Percentiles rank a stretch among this genome's conserved stretches.
Conservation (phyloP, 2,797 vertebrate species). For the Brachymystax lenok region DNA sequence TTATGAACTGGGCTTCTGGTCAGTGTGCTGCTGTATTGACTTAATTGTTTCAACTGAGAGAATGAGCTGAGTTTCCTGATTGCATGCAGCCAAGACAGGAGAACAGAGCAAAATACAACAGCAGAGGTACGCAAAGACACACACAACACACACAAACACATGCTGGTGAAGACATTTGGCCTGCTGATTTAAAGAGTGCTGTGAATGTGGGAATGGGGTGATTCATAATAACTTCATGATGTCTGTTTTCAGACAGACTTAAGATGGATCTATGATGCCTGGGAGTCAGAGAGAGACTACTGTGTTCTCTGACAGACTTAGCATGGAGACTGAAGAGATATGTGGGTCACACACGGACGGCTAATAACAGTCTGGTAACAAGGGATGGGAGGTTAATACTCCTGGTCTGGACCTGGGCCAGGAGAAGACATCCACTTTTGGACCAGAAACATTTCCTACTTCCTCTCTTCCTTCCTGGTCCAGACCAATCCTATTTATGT, state of each 20-base stretch:
- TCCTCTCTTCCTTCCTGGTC: neutral
- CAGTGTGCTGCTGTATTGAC: neutral
- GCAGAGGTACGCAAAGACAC: neutral
- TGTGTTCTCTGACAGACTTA: neutral
- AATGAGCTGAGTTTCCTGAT: constrained; percentile 6
- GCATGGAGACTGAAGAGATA: neutral
- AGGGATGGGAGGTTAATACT: neutral
- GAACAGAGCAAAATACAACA: neutral
- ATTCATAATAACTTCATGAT: neutral
- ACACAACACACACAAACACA: neutral
- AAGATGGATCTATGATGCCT: neutral
- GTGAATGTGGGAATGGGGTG: neutral
- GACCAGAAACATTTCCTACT: neutral
- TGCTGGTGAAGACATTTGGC: too few species aligned
- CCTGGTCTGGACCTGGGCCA: neutral
- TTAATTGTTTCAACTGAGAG: constrained; percentile 2
- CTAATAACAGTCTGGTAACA: neutral
- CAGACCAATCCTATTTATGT: neutral
- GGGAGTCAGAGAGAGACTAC: neutral
- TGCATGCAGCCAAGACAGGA: constrained; percentile 3
- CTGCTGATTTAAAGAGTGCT: neutral
- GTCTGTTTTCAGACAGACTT: neutral
- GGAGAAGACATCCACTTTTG: neutral
- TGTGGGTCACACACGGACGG: neutral
- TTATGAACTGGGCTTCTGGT: neutral